Conservation (phyloP, 2,797 vertebrate genomes). For the Gymnothorax reevesii region DNA sequence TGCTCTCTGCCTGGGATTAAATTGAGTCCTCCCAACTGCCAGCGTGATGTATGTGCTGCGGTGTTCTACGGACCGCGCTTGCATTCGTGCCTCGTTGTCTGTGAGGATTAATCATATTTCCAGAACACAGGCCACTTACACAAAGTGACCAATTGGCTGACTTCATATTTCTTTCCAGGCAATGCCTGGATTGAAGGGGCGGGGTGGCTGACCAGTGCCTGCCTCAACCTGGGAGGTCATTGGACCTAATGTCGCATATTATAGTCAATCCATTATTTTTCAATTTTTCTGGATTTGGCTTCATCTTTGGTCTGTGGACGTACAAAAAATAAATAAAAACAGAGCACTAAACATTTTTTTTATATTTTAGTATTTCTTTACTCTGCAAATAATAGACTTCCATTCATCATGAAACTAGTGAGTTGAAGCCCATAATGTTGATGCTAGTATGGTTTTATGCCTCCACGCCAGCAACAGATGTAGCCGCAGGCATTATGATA, state of each 20-base stretch:
- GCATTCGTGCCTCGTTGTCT: background rate
- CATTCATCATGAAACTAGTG: too few relatives aligned
- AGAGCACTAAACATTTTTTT: too few relatives aligned
- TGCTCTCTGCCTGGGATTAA: background rate
- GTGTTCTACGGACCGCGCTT: background rate
- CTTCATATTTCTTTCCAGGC: background rate
- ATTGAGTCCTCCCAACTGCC: background rate
- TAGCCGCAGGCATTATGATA: too few relatives aligned
- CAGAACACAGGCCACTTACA: background rate
- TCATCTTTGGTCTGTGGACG: too few relatives aligned
- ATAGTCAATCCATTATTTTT: too few relatives aligned
- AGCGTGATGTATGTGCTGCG: background rate
- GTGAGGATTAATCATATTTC: background rate
- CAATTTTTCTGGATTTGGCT: too few relatives aligned
- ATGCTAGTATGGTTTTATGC: too few relatives aligned
- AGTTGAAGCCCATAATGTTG: too few relatives aligned
- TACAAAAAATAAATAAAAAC: too few relatives aligned
- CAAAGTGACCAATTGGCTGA: background rate
- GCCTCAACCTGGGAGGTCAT: background rate
- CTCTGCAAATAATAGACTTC: too few relatives aligned
- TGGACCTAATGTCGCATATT: background rate
- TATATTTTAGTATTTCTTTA: too few relatives aligned
- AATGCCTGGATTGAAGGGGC: background rate
- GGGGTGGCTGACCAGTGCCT: background rate
- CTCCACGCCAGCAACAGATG: too few relatives aligned